Percentiles rank a stretch among this genome's conserved stretches.
These are phyloP conservation scores for Teleogryllus occipitalis DNA, from an alignment of 1,140 invertebrate genomes.

Conservation along the genomic window DNA sequence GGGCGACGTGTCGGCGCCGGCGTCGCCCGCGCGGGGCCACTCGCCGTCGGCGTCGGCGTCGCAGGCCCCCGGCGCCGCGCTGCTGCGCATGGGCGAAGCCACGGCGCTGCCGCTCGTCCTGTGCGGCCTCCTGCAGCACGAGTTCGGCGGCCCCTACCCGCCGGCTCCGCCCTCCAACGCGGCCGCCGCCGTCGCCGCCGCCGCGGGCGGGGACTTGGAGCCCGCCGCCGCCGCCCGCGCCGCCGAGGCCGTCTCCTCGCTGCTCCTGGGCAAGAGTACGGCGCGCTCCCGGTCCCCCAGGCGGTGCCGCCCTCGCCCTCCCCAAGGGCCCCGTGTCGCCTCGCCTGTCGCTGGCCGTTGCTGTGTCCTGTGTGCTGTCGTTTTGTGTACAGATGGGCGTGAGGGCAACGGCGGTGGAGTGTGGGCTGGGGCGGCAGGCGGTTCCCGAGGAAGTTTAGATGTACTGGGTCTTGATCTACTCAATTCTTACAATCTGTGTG, in stretches of 20 bases:
- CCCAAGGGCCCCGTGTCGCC: not conserved
- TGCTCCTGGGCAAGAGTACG: constrained; percentile 10
- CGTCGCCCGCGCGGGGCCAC: not conserved
- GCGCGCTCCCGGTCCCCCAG: not conserved
- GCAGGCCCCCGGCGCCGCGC: not conserved
- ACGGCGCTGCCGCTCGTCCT: constrained; percentile 36
- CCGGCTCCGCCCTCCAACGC: not conserved
- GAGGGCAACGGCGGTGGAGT: no score
- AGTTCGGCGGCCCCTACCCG: constrained; percentile 9
- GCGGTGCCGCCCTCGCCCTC: not conserved
- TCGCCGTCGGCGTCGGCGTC: no score
- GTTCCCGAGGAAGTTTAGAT: no score
- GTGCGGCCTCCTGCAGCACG: constrained; percentile 32
- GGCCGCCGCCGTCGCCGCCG: not conserved
- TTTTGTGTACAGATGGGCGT: no score
- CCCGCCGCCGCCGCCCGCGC: not conserved
- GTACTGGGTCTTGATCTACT: no score
- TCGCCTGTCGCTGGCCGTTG: not conserved
- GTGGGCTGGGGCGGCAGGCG: no score
- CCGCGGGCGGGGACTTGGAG: not conserved
- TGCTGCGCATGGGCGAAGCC: constrained; percentile 28
- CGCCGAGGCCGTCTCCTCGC: constrained; percentile 1
- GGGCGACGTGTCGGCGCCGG: not conserved
- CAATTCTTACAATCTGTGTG: no score
- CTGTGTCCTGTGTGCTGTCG: no score